Evolutionary conservation across 2,888 invertebrate genomes (phyloP), one percentile per base, ranked within the genome.

Genomic region (Amphimallon solstitiale): DNA sequence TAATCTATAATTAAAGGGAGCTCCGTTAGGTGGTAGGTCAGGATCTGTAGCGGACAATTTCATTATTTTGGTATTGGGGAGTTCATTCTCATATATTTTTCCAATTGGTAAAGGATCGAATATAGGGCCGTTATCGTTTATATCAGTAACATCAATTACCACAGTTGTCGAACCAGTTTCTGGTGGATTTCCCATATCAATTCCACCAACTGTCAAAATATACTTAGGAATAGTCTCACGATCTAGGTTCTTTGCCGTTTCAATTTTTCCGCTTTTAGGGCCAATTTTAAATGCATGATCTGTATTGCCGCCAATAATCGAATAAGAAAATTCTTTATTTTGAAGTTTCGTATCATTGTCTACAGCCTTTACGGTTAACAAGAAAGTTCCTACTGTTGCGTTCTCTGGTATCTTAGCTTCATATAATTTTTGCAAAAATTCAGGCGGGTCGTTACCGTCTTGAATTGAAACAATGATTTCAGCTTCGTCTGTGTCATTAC

Each of bases 391-490:
- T 7, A 90, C 82, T 0, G 82, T 76, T 0, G 91, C 91, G 15
- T 92, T 93, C 84, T 98, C 97, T 0, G 92, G 90, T 17, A 97
- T 87, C 67, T 87, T 88, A 0, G 92, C 88, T 76, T 92, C 91
- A 79, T 97, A 97, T 15, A 87, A 79, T 52, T 86, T 86, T 75
- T 91, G 88, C n/a, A 91, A 82, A 79, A 98, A 98, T 79, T 94
- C 94, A 0, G 97, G 97, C 0, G 97, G 95, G 84, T 97, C 97
- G 79, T 97, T 97, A 15, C 97, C 97, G 80, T 97, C 97, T 83
- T 96, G 94, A 69, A 98, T 93, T 0, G 93, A 92, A 69, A 98
- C 92, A 51, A 94, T 93, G 0, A 98, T 93, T 82, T 95, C 94
- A 2, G 97, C 97, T 83, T 95, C 95, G 78, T 96, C 97, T 0